Percentiles rank a stretch among this genome's conserved stretches.
Conservation (phyloP, 1,140 invertebrate genomes). For the Mizuhopecten yessoensis region DNA sequence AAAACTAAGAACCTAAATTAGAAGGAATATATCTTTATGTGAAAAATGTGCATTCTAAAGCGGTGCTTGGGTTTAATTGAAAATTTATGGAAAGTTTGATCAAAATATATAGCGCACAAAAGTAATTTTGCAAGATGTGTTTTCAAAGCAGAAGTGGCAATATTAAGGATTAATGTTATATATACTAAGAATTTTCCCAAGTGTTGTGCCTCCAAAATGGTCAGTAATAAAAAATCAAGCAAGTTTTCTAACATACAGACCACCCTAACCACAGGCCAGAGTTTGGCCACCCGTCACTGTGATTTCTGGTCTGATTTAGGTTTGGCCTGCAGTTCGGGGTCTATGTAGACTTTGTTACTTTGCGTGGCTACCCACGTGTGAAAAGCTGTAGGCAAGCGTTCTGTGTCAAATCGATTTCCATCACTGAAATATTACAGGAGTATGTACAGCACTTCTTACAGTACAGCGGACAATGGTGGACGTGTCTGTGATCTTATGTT, state of each 20-base stretch:
- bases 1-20: too few relatives aligned
- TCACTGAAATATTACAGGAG: conserved; percentile 11
- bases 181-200: background rate
- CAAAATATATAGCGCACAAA: background rate
- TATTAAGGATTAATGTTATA: background rate
- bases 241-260: conserved; percentile 31
- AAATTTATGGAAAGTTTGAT: background rate
- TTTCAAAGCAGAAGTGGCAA: background rate
- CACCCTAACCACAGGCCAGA: background rate
- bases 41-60: too few relatives aligned
- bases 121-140: background rate
- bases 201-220: background rate
- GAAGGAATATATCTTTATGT: too few relatives aligned
- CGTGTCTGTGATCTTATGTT: background rate
- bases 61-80: too few relatives aligned
- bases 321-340: background rate
- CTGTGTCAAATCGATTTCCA: conserved; percentile 57
- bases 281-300: background rate
- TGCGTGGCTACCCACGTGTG: conserved; percentile 63
- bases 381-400: conserved; percentile 56
- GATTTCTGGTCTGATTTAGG: background rate
- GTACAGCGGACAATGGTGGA: background rate
- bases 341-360: conserved; percentile 53
- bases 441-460: background rate
- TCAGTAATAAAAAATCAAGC: too few relatives aligned